Percentiles rank a stretch among this genome's conserved stretches.
Conservation (phyloP, 2,888 invertebrate species). For the Volucella inanis region DNA sequence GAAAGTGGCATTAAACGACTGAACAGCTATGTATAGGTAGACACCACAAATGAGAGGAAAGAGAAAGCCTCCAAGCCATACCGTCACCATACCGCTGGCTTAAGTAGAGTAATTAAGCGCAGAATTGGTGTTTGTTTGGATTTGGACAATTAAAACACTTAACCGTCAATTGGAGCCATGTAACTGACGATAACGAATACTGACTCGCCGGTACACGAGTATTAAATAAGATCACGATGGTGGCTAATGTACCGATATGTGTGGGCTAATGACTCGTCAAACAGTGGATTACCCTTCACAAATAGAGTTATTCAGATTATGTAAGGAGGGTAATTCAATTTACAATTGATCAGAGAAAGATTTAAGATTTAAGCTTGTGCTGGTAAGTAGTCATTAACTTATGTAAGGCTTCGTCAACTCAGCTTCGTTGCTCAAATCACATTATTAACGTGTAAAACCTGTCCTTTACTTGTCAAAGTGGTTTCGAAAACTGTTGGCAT, state of each 20-base stretch:
- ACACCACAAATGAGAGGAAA: slow-evolving; percentile 32
- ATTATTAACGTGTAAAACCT: no score
- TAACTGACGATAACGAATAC: slow-evolving; percentile 11
- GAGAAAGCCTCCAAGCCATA: slow-evolving; percentile 37
- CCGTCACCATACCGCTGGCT: neutral
- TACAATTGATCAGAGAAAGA: no score
- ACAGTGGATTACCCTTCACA: no score
- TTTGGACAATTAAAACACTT: slow-evolving; percentile 51
- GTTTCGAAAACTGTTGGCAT: no score
- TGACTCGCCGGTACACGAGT: slow-evolving; percentile 3
- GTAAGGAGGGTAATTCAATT: no score
- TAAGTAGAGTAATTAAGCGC: slow-evolving; percentile 45
- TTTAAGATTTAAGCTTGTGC: no score
- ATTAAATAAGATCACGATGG: slow-evolving; percentile 1
- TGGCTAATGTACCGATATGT: neutral
- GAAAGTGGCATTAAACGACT: slow-evolving; percentile 49
- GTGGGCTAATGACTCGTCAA: no score
- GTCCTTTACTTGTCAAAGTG: no score
- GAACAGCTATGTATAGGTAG: neutral
- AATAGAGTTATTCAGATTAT: no score
- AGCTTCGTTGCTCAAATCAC: no score
- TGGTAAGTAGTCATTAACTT: no score
- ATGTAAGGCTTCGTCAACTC: no score
- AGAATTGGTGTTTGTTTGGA: slow-evolving; percentile 47
- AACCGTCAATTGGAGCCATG: slow-evolving; percentile 34